phyloP scores from a whole-genome alignment of 2,113 vertebrate species.

The Struthidea cinerea region DNA sequence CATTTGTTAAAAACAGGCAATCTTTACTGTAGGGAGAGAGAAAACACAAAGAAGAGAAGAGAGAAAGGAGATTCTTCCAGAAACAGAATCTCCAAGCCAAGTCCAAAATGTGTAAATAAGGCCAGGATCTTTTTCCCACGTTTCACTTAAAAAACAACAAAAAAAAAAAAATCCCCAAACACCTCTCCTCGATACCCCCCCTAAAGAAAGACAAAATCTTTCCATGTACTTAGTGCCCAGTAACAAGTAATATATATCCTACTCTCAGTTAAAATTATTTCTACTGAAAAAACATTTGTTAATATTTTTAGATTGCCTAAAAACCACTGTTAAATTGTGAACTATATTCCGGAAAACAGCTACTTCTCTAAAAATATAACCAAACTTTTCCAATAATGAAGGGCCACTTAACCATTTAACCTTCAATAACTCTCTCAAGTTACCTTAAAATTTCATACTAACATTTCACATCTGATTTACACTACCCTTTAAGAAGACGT shows the following conservation, averaged over 20 bases:
- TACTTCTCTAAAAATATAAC: neutral
- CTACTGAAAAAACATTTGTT: neutral
- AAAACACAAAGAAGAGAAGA: neutral
- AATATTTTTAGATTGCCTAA: neutral
- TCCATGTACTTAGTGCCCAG: neutral
- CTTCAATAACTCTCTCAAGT: neutral
- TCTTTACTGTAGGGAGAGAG: neutral
- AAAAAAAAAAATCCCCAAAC: neutral
- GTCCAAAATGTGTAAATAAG: neutral
- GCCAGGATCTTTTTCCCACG: neutral
- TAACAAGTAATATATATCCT: neutral
- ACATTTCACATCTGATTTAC: neutral
- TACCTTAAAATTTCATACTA: neutral
- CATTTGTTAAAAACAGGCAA: constrained; percentile 16
- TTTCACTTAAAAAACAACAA: neutral
- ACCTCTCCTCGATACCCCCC: fast-evolving
- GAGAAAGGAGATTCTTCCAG: neutral
- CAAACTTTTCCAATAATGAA: neutral
- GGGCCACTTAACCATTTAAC: neutral
- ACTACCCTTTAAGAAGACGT: neutral
- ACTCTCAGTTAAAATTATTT: neutral
- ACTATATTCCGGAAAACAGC: neutral
- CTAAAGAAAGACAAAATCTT: neutral
- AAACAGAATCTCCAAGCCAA: constrained; percentile 10
- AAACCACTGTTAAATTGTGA: neutral